phyloP scores from a whole-genome alignment of 2,113 vertebrate species.

The Ameiurus melas region DNA sequence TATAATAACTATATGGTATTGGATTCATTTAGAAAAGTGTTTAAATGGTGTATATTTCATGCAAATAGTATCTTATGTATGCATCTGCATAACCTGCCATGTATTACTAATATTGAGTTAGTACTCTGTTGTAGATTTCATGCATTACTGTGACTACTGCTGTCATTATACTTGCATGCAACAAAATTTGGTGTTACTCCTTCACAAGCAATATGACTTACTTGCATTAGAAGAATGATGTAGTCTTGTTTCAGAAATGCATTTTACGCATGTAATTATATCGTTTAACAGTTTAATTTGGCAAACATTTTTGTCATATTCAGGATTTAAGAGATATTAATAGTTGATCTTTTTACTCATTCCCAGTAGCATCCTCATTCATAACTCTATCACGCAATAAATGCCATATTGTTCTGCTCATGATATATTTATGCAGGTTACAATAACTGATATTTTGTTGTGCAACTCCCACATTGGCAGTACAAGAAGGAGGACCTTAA shows the following conservation, averaged over 20 bases:
- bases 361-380: background rate
- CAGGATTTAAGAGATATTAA: background rate
- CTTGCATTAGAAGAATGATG: background rate
- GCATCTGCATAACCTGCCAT: background rate
- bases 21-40: no score
- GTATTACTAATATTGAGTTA: background rate
- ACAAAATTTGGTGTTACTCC: background rate
- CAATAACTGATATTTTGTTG: conserved; percentile 49
- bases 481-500: conserved; percentile 85
- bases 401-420: background rate
- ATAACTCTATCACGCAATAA: background rate
- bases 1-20: background rate
- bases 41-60: background rate
- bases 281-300: background rate
- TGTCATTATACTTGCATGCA: background rate
- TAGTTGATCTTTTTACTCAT: background rate
- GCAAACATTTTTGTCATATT: background rate
- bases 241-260: background rate
- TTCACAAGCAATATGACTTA: background rate
- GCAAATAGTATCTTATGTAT: background rate
- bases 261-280: background rate
- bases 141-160: background rate
- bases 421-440: background rate
- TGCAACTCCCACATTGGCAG: conserved; percentile 76
- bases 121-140: background rate